A percentile compares a stretch with the other conserved stretches of the same genome.
phyloP scores from a whole-genome alignment of 2,888 invertebrate genomes.

The Spisula subtruncata region DNA sequence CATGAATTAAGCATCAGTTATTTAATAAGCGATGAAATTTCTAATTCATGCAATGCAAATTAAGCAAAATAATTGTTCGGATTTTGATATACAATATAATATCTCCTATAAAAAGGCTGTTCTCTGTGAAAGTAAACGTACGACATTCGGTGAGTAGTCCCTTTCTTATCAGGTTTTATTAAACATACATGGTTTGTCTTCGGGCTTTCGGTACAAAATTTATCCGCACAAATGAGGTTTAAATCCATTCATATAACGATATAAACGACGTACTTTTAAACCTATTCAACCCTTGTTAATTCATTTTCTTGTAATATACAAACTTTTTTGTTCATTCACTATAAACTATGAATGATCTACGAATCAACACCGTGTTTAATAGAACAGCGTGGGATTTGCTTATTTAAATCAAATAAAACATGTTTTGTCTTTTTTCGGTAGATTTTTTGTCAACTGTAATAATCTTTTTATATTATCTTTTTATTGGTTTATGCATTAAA shows the following conservation, averaged over 20 bases:
- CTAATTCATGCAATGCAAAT: background rate
- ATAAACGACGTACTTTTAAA: constrained; percentile 3
- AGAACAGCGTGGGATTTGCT: background rate
- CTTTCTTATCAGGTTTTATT: background rate
- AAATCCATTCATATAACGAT: constrained; percentile 1
- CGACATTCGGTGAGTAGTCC: background rate
- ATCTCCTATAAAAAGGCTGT: no score
- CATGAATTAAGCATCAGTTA: background rate
- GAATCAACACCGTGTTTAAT: background rate
- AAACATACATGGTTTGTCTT: background rate
- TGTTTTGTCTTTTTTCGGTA: background rate
- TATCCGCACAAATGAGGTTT: background rate
- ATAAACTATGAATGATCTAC: constrained; percentile 11
- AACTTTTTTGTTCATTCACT: background rate
- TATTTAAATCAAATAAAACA: background rate
- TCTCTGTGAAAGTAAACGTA: background rate
- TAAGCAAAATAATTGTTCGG: background rate
- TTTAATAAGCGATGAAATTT: background rate
- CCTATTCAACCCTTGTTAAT: background rate
- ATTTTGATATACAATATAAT: background rate
- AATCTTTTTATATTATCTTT: background rate
- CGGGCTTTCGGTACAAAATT: background rate
- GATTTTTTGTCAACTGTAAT: background rate
- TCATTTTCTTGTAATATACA: background rate
- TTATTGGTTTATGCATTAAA: background rate